Base-by-base conservation (phyloP, 2,797 vertebrate species). In the Sternarchorhynchus goeldii region DNA sequence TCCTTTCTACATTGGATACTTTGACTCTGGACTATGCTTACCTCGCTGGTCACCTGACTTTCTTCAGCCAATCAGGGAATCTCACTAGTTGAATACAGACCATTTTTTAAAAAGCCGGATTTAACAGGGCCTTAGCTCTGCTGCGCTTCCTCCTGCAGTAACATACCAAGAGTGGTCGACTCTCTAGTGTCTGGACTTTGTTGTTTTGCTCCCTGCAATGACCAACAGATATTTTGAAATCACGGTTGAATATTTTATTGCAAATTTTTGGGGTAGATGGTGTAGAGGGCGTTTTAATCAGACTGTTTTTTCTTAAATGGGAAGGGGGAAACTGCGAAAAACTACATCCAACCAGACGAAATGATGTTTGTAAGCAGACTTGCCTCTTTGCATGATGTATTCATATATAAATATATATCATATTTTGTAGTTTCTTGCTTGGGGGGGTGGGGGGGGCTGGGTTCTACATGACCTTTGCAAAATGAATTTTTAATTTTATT, bases 31-130 rank as follows among this genome's bases (percentile, higher is more conserved):
- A 85, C 86, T 88, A 87, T 87, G 91, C 89, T 91, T 93, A 93
- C 91, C 92, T 93, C 92, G 89, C 92, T 92, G 90, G 91, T 94
- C 91, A 93, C 90, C 91, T 93, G 92, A 93, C 92, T 92, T 91
- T 87, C 87, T 88, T 93, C 91, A 93, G 88, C 92, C 93, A 92
- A 94, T 94, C 93, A 94, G 93, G 93, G 93, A 94, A 93, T 93
- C 87, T 91, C 89, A 91, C 89, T 90, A 86, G 85, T 83, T 86
- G 71, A 84, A 80, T 81, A 86, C 81, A 29, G 87, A 89, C 89
- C 88, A 91, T 87, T 80, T 88, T 87, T 93, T 93, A 92, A 88
- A 86, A 87, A 81, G 78, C 77, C 60, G 75, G 86, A 88, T 88
- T 88, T 89, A 90, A 83, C 88, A 83, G 85, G 83, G 86, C 87